Base-by-base conservation (phyloP, 53 echinoderm and acorn worm genomes). In the Holothuria leucospilota region DNA sequence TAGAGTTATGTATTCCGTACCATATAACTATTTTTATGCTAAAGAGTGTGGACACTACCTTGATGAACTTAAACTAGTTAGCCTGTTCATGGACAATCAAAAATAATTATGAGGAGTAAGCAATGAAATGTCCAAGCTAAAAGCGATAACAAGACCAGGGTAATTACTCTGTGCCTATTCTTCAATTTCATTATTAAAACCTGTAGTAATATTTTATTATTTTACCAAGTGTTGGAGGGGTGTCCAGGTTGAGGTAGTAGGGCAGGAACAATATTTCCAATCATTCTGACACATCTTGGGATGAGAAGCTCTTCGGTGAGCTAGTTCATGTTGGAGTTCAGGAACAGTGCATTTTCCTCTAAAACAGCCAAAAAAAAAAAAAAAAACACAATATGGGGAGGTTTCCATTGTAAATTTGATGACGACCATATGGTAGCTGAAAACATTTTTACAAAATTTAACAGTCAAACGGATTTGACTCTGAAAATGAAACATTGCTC, bases 261-360 rank as follows among this genome's bases (percentile, higher is more conserved):
- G 69, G 69, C 69, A 69, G 30, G 69, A 69, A 69, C 34, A 69
- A 69, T 38, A 69, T 29, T 27, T 69, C 28, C 34, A 69, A 30
- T 69, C 34, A 69, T 1, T 69, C 39, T 69, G 69, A 69, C 69
- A 69, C 69, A 69, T 69, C 69, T 69, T 69, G 24, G 69, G 69
- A 2, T 29, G 69, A 69, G 2, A 29, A 69, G 69, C 69, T n/a
- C n/a, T n/a, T n/a, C 69, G 69, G 69, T 69, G 69, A 69, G 69
- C 41, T 2, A 26, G 69, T 34, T 38, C 69, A 69, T 69, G 69
- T 69, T 69, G 69, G 69, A 69, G 28, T 30, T 69, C 9, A 69
- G 69, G 69, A 69, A 69, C 30, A 69, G 69, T 69, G 69, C 39
- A 69, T n/a, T n/a, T n/a, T n/a, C 15, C 69, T 12, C 1, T n/a